A percentile compares a stretch with the other conserved stretches of the same genome.
These are phyloP conservation scores for Drosophila pseudoananassae DNA, from an alignment of 1,140 invertebrate species.

Conservation along the genomic window DNA sequence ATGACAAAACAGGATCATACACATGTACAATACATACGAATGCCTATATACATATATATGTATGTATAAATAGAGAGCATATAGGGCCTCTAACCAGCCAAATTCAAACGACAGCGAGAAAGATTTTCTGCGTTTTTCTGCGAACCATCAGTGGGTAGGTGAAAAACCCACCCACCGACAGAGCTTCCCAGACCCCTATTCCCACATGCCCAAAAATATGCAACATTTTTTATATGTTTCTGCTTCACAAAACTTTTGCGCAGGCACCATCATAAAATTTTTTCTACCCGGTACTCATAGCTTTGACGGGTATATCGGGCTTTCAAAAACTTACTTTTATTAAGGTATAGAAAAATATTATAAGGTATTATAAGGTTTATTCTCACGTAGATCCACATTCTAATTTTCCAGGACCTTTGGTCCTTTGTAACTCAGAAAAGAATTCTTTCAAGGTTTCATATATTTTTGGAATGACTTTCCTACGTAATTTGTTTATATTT, in stretches of 20 bases:
- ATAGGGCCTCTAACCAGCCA: neutral
- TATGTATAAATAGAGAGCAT: constrained; percentile 14
- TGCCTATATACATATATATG: constrained; percentile 10
- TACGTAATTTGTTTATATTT: no score
- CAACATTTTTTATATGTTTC: constrained; percentile 82
- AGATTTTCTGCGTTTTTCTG: constrained; percentile 39
- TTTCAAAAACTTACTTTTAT: neutral
- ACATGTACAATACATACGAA: constrained; percentile 10
- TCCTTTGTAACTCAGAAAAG: no score
- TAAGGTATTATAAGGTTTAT: no score
- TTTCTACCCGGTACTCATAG: constrained; percentile 13
- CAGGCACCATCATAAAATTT: constrained; percentile 75
- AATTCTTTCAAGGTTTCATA: no score
- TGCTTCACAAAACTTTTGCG: constrained; percentile 78
- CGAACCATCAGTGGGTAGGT: constrained; percentile 4
- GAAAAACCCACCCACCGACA: neutral
- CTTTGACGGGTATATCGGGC: neutral
- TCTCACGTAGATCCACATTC: no score
- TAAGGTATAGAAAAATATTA: no score
- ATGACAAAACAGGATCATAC: constrained; percentile 38
- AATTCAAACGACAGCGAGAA: constrained; percentile 9
- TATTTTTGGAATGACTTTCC: no score
- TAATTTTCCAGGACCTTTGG: no score
- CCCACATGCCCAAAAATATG: constrained; percentile 71
- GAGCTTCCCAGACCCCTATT: constrained; percentile 10